A percentile compares a stretch with the other conserved stretches of the same genome.
phyloP scores from a whole-genome alignment of 1,140 invertebrate genomes.

The Hydropsyche tenuis region DNA sequence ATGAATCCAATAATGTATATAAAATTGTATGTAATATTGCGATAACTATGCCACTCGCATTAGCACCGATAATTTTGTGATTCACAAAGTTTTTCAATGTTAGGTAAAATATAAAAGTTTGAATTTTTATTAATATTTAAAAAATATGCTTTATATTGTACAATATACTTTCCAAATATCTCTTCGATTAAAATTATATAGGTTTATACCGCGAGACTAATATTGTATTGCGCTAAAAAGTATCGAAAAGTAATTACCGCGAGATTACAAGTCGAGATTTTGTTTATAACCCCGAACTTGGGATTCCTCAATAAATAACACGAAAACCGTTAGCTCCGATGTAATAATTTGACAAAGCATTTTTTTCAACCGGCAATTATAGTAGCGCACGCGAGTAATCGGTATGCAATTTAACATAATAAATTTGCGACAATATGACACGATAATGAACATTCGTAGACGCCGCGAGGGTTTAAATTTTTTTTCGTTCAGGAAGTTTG shows the following conservation, averaged over 20 bases:
- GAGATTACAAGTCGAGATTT: neutral
- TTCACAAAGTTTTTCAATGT: too few relatives aligned
- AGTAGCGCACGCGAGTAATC: conserved; percentile 1
- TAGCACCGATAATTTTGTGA: too few relatives aligned
- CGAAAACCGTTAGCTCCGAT: neutral
- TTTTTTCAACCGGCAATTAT: conserved; percentile 3
- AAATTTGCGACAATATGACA: conserved; percentile 24
- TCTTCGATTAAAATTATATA: too few relatives aligned
- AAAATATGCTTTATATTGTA: too few relatives aligned
- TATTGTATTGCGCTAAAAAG: neutral
- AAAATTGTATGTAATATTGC: too few relatives aligned
- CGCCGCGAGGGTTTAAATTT: too few relatives aligned
- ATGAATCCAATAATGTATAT: too few relatives aligned
- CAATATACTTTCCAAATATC: too few relatives aligned
- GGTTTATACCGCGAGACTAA: too few relatives aligned
- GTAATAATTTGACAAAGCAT: neutral
- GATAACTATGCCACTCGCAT: too few relatives aligned
- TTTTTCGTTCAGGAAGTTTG: neutral
- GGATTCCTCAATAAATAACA: neutral
- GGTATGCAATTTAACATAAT: conserved; percentile 21
- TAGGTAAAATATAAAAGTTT: too few relatives aligned
- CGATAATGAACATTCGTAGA: neutral
- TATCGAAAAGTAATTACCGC: neutral
- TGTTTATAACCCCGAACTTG: neutral
- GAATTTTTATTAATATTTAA: too few relatives aligned